Evolutionary conservation across 2,888 invertebrate species (phyloP).

Genomic region (Caenorhabditis virilis): DNA sequence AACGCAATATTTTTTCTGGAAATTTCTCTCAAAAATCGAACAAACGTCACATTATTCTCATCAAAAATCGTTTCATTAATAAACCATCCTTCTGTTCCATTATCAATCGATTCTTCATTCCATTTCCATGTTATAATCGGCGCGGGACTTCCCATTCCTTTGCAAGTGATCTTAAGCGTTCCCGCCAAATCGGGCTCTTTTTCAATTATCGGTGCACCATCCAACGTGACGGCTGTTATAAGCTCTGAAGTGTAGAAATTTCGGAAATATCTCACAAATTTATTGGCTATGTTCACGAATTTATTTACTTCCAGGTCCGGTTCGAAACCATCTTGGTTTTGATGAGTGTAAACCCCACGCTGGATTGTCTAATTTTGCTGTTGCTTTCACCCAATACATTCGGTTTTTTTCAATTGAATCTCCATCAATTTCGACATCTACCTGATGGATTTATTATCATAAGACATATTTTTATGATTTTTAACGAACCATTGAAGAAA

Average conservation of each 20-base stretch:
- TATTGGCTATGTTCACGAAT: background rate
- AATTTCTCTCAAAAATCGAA: background rate
- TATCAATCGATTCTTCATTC: conserved; percentile 30
- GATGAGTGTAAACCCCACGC: conserved; percentile 46
- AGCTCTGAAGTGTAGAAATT: conserved; percentile 36
- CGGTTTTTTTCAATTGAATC: conserved; percentile 29
- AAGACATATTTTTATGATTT: background rate
- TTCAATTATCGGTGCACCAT: conserved; percentile 27
- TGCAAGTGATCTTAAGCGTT: conserved; percentile 30
- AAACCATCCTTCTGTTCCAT: conserved; percentile 34
- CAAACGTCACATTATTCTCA: conserved; percentile 25
- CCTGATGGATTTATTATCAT: conserved; percentile 10
- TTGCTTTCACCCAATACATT: conserved; percentile 50
- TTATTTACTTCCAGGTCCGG: conserved; percentile 44
- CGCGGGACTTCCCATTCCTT: conserved; percentile 39
- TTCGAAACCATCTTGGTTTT: conserved; percentile 45
- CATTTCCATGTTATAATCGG: conserved; percentile 49
- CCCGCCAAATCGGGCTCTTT: conserved; percentile 42
- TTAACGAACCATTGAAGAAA: conserved; percentile 22
- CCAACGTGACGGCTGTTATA: conserved; percentile 29
- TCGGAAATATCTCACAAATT: conserved; percentile 2
- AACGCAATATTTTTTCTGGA: background rate
- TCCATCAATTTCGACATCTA: conserved; percentile 39
- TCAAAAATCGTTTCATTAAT: conserved; percentile 17
- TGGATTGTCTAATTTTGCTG: conserved; percentile 36